Base-by-base conservation (phyloP, 2,797 vertebrate genomes). In the Smutsia gigantea region DNA sequence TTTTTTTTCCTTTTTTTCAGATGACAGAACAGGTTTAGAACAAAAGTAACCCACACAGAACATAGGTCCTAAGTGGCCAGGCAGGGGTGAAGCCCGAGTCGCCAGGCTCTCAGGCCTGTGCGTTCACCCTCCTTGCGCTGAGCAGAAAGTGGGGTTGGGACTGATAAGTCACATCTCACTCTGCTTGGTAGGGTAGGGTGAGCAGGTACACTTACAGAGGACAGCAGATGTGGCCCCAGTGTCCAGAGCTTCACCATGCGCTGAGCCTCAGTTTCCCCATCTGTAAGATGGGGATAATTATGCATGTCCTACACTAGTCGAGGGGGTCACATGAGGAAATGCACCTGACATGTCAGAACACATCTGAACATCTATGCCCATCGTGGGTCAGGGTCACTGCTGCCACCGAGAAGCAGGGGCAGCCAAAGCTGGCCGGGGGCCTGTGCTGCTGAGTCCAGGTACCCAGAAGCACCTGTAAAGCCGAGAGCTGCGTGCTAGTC, bases 341-440 rank as follows among this genome's bases (percentile, higher is more conserved):
- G 21, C 17, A 10, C 21, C 71, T 31, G 25, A 21, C 2, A 0
- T 13, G 7, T 42, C 46, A 79, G 53, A 59, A 34, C 49, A 55
- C 51, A 0, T 25, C 10, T 21, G 4, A 7, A 51, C 10, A 0
- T 15, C 51, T 7, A 0, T 27, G 39, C 49, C 53, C 0, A 0
- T 13, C 0, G 3, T 9, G 51, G 13, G 19, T 29, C 0, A 0
- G 5, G 8, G 31, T 63, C 11, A 0, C 69, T 42, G 9, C 3
- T 46, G 2, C 69, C 18, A 13, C 11, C 1, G 57, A 39, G 59
- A 66, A 61, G 68, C 15, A 1, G 51, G 31, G 15, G 15, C 4
- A 7, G 34, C 83, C 68, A 18, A 4, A 21, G 23, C 53, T 79
- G 29, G 42, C 81, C 0, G 7, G 37, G 71, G 71, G 31, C 21